Conservation (phyloP, 2,113 vertebrate genomes). For the Thunnus thynnus region DNA sequence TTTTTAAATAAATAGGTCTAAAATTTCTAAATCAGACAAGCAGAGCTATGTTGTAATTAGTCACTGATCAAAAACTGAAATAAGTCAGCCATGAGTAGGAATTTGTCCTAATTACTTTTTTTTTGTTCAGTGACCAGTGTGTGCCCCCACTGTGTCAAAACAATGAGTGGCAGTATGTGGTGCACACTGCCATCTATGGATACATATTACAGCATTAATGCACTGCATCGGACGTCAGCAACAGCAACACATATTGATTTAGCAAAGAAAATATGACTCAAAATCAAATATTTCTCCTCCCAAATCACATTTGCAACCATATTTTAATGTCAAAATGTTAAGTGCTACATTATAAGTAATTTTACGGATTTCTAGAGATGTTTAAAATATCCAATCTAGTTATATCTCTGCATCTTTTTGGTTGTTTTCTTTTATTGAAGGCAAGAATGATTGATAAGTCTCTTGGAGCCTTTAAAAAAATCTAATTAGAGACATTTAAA, state of each 20-base stretch:
- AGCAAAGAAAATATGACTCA: background rate
- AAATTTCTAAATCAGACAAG: conserved; percentile 5
- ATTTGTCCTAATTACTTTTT: conserved; percentile 36
- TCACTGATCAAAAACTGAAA: conserved; percentile 36
- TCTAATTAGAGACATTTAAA: too few species aligned
- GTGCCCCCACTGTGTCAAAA: conserved; percentile 29
- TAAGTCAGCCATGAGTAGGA: conserved; percentile 39
- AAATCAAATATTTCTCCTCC: background rate
- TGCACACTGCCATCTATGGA: conserved; percentile 83
- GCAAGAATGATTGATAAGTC: too few species aligned
- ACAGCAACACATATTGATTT: background rate
- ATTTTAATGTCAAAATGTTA: background rate
- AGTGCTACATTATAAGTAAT: too few species aligned
- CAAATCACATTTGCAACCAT: background rate
- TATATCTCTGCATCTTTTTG: background rate
- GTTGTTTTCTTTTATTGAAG: background rate
- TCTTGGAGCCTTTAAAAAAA: too few species aligned
- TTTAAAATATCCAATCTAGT: too few species aligned
- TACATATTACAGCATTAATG: conserved; percentile 22
- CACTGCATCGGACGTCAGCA: conserved; percentile 14
- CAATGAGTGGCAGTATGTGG: conserved; percentile 50
- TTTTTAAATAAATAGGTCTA: background rate
- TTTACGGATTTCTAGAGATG: background rate
- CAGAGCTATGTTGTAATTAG: conserved; percentile 29
- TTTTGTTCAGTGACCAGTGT: conserved; percentile 41